Evolutionary conservation across 2,797 vertebrate species (phyloP).

Genomic region (Galago senegalensis): DNA sequence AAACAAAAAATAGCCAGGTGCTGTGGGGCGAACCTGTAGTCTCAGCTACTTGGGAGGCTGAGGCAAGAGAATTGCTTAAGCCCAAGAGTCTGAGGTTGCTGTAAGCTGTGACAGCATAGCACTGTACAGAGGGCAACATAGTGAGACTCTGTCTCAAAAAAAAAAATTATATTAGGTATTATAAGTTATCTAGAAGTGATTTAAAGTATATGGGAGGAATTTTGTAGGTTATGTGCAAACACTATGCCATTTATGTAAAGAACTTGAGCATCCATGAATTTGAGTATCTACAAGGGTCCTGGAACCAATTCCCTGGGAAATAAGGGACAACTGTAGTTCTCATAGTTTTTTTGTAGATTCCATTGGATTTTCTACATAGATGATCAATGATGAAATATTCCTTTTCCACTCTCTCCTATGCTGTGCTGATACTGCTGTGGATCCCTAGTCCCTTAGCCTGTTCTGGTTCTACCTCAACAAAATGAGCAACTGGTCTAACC

Average conservation of each 20-base stretch:
- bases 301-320: background rate
- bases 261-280: background rate
- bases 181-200: background rate
- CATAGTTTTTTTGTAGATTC: slow-evolving; percentile 30
- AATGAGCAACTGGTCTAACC: slow-evolving; percentile 17
- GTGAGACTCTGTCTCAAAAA: too few species aligned
- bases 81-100: too few species aligned
- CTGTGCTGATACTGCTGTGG: background rate
- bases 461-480: slow-evolving; percentile 31
- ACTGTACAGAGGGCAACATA: too few species aligned
- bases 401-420: slow-evolving; percentile 43
- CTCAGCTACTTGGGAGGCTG: too few species aligned
- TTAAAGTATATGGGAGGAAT: background rate
- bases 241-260: background rate
- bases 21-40: too few species aligned
- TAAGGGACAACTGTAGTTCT: background rate
- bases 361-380: slow-evolving; percentile 55
- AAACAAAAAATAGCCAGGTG: too few species aligned
- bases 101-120: too few species aligned
- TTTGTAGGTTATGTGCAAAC: background rate
- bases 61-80: too few species aligned
- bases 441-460: slow-evolving; percentile 31
- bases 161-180: background rate
- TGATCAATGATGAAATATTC: slow-evolving; percentile 53
- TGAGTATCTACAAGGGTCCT: background rate